Evolutionary conservation across 2,113 vertebrate species (phyloP).

Genomic region (Anoura caudifer): DNA sequence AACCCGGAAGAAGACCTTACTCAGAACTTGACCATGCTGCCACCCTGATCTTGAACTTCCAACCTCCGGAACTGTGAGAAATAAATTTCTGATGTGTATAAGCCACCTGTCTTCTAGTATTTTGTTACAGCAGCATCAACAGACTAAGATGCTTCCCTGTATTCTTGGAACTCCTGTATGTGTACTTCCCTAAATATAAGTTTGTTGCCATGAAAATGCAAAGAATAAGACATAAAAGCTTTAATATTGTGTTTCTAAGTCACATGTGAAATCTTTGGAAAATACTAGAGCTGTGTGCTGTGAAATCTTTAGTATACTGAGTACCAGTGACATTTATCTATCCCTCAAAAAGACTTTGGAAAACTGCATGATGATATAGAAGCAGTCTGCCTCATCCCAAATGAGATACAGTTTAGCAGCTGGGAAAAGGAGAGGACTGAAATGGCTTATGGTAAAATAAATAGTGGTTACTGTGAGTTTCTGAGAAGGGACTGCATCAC

Average conservation of each 20-base stretch:
- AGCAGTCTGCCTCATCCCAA: background rate
- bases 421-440: background rate
- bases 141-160: background rate
- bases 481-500: background rate
- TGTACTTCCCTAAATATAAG: background rate
- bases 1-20: background rate
- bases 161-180: background rate
- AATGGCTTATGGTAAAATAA: background rate
- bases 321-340: background rate
- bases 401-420: background rate
- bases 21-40: background rate
- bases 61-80: background rate
- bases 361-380: background rate
- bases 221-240: background rate
- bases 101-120: background rate
- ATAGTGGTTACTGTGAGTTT: background rate
- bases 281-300: background rate
- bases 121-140: background rate
- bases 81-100: background rate
- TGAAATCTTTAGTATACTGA: background rate
- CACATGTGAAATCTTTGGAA: background rate
- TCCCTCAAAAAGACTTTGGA: background rate
- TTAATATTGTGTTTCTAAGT: background rate
- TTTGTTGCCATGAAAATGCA: background rate
- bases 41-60: background rate